These are phyloP conservation scores for Trachemys scripta DNA, from an alignment of 2,113 vertebrate genomes.

Conservation along the genomic window DNA sequence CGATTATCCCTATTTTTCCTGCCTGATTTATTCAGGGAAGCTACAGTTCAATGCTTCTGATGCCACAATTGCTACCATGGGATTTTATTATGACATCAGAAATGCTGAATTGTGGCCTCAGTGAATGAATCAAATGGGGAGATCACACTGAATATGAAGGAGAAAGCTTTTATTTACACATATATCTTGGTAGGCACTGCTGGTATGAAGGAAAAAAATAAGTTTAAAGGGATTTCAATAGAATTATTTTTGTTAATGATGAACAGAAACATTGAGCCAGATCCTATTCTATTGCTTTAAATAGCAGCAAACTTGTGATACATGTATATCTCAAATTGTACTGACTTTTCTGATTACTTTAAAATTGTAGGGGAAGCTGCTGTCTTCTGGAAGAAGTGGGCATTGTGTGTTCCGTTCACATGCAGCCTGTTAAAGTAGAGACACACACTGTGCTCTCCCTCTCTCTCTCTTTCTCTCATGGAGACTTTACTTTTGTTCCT, in stretches of 20 bases:
- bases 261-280: not conserved
- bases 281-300: not conserved
- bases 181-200: not conserved
- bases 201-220: not conserved
- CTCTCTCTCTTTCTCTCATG: not conserved
- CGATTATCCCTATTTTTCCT: conserved; percentile 26
- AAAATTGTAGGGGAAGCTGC: not conserved
- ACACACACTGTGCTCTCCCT: not conserved
- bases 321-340: not conserved
- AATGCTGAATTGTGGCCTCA: conserved; percentile 31
- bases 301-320: not conserved
- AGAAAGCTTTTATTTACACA: fast-evolving
- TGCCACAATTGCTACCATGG: conserved; percentile 22
- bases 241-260: not conserved
- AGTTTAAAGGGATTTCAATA: not conserved
- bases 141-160: not conserved
- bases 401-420: not conserved
- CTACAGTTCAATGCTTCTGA: conserved; percentile 53
- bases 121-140: conserved; percentile 44
- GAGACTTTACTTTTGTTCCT: not conserved
- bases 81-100: conserved; percentile 59
- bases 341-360: not conserved
- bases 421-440: not conserved
- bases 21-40: conserved; percentile 28
- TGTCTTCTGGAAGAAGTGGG: not conserved